A percentile compares a stretch with the other conserved stretches of the same genome.
Conservation (phyloP, 2,113 vertebrate genomes). For the Cyanoramphus novaezelandiae region DNA sequence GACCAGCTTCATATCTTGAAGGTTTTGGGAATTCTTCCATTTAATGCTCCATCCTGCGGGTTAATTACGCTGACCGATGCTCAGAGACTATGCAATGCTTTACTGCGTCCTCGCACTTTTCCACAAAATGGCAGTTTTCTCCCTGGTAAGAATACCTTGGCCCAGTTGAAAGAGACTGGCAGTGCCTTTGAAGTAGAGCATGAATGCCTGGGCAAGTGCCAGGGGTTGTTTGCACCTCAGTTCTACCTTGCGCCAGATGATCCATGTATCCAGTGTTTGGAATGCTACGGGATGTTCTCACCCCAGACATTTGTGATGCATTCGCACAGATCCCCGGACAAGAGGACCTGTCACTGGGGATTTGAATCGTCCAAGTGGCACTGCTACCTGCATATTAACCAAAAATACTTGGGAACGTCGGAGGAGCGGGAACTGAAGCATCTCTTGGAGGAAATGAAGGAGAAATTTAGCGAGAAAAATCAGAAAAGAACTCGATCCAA, state of each 20-base stretch:
- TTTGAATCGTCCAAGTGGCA: conserved; percentile 98
- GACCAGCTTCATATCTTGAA: conserved; percentile 98
- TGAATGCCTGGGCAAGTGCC: conserved; percentile 96
- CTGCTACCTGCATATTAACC: conserved; percentile 94
- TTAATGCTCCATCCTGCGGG: conserved; percentile 95
- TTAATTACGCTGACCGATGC: conserved; percentile 96
- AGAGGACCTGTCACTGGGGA: conserved; percentile 99
- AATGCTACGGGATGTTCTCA: conserved; percentile 95
- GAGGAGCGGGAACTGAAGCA: conserved; percentile 87
- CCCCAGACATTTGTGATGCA: conserved; percentile 98
- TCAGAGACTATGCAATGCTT: conserved; percentile 93
- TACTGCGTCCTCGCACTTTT: conserved; percentile 87
- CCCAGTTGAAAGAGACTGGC: conserved; percentile 88
- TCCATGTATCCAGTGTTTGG: conserved; percentile 92
- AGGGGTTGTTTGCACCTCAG: conserved; percentile 92
- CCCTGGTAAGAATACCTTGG: conserved; percentile 79
- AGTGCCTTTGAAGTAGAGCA: conserved; percentile 96
- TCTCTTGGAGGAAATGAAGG: conserved; percentile 93
- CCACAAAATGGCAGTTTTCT: conserved; percentile 82
- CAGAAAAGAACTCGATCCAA: conserved; percentile 85
- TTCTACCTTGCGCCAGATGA: conserved; percentile 92
- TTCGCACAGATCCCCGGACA: conserved; percentile 94
- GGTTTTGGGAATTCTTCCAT: conserved; percentile 95
- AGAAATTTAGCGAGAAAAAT: conserved; percentile 88
- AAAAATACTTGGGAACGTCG: conserved; percentile 86